These are phyloP conservation scores for Mus pahari DNA, from an alignment of 2,113 vertebrate genomes.

Conservation along the genomic window DNA sequence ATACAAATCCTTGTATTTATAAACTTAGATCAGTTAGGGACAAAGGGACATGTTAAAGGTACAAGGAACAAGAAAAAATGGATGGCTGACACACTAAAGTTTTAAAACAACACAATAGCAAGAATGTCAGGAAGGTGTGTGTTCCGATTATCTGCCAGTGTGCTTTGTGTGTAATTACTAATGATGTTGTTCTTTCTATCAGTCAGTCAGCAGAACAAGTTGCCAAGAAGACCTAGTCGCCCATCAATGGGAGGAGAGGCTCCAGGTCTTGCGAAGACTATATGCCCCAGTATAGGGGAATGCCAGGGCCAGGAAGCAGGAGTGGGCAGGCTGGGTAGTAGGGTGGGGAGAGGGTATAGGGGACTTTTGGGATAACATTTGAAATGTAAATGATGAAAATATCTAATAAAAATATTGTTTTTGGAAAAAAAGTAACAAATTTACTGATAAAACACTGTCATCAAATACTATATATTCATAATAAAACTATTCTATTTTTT, in stretches of 20 bases:
- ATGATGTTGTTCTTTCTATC: too few species aligned
- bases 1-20: neutral
- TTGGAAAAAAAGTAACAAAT: neutral
- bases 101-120: neutral
- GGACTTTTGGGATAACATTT: too few species aligned
- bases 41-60: neutral
- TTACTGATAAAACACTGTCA: conserved; percentile 53
- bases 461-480: neutral
- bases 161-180: neutral
- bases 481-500: neutral
- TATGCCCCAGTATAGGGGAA: too few species aligned
- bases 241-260: too few species aligned
- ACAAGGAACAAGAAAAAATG: neutral
- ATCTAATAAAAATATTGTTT: too few species aligned
- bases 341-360: too few species aligned
- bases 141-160: neutral
- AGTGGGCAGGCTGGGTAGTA: too few species aligned
- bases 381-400: too few species aligned
- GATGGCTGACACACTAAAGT: neutral
- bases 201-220: too few species aligned
- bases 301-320: too few species aligned
- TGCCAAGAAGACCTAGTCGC: too few species aligned
- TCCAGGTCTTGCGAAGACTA: too few species aligned
- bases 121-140: neutral
- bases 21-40: neutral